Conservation (phyloP, 2,113 vertebrate species). For the Cottus gobio region DNA sequence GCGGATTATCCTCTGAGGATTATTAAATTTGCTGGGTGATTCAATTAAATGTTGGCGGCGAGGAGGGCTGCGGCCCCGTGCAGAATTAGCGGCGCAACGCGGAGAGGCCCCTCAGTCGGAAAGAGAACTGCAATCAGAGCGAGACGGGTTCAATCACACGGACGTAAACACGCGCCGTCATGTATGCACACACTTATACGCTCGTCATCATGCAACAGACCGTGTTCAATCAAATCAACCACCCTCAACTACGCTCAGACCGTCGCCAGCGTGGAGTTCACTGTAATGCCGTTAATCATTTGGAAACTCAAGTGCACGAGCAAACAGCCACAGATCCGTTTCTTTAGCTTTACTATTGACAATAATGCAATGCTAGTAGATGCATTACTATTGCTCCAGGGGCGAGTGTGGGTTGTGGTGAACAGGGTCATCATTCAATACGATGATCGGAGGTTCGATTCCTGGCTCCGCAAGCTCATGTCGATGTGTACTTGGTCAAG, state of each 20-base stretch:
- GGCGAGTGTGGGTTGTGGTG: no score
- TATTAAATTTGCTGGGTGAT: constrained; percentile 48
- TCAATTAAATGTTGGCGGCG: constrained; percentile 35
- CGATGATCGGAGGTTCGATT: no score
- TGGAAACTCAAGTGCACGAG: constrained; percentile 30
- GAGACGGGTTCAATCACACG: constrained; percentile 41
- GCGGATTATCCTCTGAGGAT: constrained; percentile 43
- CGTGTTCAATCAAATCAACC: constrained; percentile 28
- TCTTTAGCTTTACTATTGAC: background rate
- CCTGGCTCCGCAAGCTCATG: no score
- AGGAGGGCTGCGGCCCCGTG: background rate
- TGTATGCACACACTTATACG: background rate
- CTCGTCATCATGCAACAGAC: constrained; percentile 8
- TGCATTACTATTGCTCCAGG: background rate
- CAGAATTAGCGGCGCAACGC: background rate
- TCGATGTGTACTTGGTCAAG: no score
- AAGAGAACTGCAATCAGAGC: constrained; percentile 15
- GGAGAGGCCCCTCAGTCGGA: no score
- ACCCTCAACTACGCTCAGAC: constrained; percentile 9
- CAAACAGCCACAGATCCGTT: background rate
- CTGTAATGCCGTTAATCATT: constrained; percentile 22
- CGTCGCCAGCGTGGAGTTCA: background rate
- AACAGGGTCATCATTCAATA: no score
- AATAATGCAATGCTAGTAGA: background rate
- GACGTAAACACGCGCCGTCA: constrained; percentile 20